Conservation (phyloP, 2,113 vertebrate species). For the Psettodes erumei region DNA sequence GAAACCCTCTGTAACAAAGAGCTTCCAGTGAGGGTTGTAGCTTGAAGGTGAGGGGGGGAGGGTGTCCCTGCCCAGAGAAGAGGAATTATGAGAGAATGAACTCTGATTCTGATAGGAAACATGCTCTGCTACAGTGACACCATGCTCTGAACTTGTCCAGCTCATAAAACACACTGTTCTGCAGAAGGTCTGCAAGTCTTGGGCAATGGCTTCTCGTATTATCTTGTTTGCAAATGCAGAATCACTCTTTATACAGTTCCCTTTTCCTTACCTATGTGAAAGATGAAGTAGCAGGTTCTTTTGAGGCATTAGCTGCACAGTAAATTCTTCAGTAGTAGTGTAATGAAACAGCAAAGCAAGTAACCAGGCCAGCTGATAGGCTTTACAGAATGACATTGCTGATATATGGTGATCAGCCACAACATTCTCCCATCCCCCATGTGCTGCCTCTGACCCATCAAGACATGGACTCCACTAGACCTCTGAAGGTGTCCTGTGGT, state of each 20-base stretch:
- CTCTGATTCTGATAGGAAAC: neutral
- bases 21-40: conserved; percentile 9
- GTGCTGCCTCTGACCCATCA: too few species aligned
- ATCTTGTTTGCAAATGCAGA: neutral
- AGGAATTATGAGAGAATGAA: neutral
- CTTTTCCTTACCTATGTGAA: neutral
- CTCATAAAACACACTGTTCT: neutral
- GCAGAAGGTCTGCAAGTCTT: neutral
- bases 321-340: neutral
- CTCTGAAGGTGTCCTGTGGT: too few species aligned
- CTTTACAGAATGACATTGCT: neutral
- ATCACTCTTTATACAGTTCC: neutral
- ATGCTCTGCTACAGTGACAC: neutral
- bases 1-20: neutral
- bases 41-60: neutral
- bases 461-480: too few species aligned
- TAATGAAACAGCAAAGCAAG: conserved; percentile 6
- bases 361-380: neutral
- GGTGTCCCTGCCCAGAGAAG: neutral
- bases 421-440: too few species aligned
- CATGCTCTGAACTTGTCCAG: neutral
- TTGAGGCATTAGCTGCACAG: neutral
- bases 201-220: neutral
- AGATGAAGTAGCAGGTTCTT: neutral
- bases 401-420: neutral